phyloP scores from a whole-genome alignment of 2,888 invertebrate genomes.

The Xanthorhoe spadicearia region DNA sequence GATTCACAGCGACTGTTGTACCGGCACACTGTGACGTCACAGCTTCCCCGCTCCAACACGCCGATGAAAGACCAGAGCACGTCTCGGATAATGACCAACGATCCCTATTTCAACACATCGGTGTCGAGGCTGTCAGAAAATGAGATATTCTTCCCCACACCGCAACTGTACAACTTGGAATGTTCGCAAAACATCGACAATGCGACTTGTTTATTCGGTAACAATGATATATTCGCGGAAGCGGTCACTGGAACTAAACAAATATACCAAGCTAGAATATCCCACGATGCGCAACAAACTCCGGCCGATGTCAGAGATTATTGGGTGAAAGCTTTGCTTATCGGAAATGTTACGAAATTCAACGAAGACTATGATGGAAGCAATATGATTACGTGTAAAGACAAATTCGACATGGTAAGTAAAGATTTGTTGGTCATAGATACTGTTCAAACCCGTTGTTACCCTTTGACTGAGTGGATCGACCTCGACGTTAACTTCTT shows the following conservation, averaged over 20 bases:
- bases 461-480: conserved; percentile 15
- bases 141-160: conserved; percentile 86
- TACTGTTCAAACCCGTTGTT: conserved; percentile 5
- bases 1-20: conserved; percentile 70
- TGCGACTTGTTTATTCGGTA: conserved; percentile 70
- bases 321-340: conserved; percentile 66
- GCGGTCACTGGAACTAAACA: conserved; percentile 55
- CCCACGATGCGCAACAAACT: conserved; percentile 61
- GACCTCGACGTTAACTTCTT: conserved; percentile 17
- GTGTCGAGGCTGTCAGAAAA: conserved; percentile 83
- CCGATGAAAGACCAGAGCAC: conserved; percentile 80
- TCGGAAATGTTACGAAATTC: conserved; percentile 54
- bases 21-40: conserved; percentile 71
- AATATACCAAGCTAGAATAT: conserved; percentile 63
- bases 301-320: conserved; percentile 62
- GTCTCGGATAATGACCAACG: conserved; percentile 82
- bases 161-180: conserved; percentile 77
- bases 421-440: conserved; percentile 20
- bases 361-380: conserved; percentile 62
- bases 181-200: conserved; percentile 66
- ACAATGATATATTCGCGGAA: conserved; percentile 63
- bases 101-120: conserved; percentile 83
- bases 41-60: conserved; percentile 55
- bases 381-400: conserved; percentile 65
- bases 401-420: conserved; percentile 65